Percentiles rank a stretch among this genome's conserved stretches.
Conservation (phyloP, 2,797 vertebrate genomes). For the Manis crassicaudata region DNA sequence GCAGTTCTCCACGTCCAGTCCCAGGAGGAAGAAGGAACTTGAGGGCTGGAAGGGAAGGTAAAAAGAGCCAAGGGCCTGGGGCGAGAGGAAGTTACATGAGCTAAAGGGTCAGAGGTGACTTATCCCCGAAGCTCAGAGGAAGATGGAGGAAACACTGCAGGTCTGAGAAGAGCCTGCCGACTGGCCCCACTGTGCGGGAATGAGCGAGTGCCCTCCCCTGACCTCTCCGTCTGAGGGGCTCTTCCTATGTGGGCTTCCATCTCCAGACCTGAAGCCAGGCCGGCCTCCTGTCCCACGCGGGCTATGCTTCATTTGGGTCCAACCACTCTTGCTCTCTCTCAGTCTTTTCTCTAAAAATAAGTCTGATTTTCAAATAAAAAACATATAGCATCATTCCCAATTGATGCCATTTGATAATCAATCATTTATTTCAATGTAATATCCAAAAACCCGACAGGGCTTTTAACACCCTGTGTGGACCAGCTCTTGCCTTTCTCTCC, state of each 20-base stretch:
- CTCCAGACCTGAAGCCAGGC: neutral
- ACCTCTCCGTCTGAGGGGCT: neutral
- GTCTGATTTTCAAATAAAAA: neutral
- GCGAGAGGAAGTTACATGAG: neutral
- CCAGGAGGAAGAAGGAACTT: neutral
- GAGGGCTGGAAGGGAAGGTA: neutral
- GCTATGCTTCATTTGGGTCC: neutral
- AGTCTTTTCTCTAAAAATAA: neutral
- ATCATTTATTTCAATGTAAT: neutral
- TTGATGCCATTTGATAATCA: neutral
- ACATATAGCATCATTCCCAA: neutral
- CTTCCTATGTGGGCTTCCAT: neutral
- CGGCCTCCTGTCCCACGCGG: neutral
- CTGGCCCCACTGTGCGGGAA: neutral
- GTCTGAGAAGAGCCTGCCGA: neutral
- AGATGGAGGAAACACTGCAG: too few species aligned
- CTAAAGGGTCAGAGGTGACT: neutral
- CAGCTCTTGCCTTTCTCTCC: neutral
- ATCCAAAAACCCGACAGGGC: neutral
- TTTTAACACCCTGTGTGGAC: neutral
- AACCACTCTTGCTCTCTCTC: neutral
- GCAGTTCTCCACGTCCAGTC: neutral
- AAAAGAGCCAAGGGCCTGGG: neutral
- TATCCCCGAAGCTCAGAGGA: neutral
- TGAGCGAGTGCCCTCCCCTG: neutral